Base-by-base conservation (phyloP, 2,797 vertebrate genomes). In the Onychomys arenicola region DNA sequence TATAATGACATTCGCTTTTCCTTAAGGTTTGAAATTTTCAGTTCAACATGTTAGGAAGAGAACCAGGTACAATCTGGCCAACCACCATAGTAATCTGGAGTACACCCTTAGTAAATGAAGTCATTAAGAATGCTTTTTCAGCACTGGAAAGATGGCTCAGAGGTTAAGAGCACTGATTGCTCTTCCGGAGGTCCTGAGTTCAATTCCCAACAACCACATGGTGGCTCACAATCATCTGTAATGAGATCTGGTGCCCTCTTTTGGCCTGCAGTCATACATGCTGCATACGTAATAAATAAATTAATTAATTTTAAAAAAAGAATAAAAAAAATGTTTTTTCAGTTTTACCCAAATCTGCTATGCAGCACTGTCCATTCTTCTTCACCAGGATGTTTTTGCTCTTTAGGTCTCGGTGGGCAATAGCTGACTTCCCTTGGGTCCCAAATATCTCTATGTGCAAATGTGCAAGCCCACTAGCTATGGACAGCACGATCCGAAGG, bases 301-400 rank as follows among this genome's bases (percentile, higher is more conserved):
- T n/a, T n/a, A n/a, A n/a, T n/a, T n/a, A n/a, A n/a, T n/a, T n/a
- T n/a, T n/a, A n/a, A n/a, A n/a, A n/a, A n/a, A n/a, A n/a, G n/a
- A n/a, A n/a, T n/a, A n/a, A n/a, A n/a, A n/a, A n/a, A n/a, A n/a
- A n/a, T 2, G 27, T 29, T 46, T 43, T 49, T 34, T 37, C 85
- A 71, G 94, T 11, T 40, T 46, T 37, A 49, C 99, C 99, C 2
- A 99, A 98, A 97, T 99, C 99, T 9, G 99, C 99, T 63, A 99
- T 99, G 98, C 99, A 99, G 98, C 99, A 99, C 98, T 99, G 99
- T 14, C 99, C 99, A 0, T 99, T 99, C 98, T 99, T 99, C 98
- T 99, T 99, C 12, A 99, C 99, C 21, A 99, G 98, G 98, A 99
- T 99, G 91, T 99, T 99, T 98, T 99, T 99, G 99, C 99, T 99